Conservation (phyloP, 2,113 vertebrate species). For the Muntiacus reevesi region DNA sequence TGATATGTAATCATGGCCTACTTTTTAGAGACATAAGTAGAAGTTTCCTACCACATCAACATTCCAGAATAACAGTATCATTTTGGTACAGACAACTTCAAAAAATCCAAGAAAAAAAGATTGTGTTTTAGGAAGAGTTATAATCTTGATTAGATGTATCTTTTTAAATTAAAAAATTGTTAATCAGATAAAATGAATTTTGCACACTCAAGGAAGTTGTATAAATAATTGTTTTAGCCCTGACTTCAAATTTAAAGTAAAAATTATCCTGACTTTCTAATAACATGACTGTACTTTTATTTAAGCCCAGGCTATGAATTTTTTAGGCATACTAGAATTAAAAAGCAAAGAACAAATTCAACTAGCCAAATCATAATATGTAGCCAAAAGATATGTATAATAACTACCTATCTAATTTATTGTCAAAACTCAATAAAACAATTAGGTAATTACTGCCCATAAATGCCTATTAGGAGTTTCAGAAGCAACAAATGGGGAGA, state of each 20-base stretch:
- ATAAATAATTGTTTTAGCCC: background rate
- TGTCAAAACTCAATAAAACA: background rate
- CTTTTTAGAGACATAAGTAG: conserved; percentile 76
- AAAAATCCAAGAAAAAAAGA: conserved; percentile 45
- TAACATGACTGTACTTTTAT: background rate
- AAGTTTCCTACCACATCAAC: conserved; percentile 78
- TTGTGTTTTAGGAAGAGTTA: conserved; percentile 35
- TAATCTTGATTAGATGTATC: background rate
- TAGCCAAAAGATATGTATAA: background rate
- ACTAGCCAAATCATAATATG: background rate
- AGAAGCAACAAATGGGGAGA: background rate
- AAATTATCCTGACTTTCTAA: background rate
- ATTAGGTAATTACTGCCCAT: background rate
- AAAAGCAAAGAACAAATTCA: conserved; percentile 11
- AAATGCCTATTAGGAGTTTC: background rate
- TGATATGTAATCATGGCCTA: conserved; percentile 68
- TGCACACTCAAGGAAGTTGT: background rate
- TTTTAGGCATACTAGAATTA: background rate
- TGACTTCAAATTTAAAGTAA: background rate
- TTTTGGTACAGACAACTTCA: conserved; percentile 57
- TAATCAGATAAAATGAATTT: conserved; percentile 1
- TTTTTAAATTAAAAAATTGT: background rate
- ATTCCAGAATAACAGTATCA: conserved; percentile 71
- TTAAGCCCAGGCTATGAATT: background rate
- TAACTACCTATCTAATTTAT: background rate